Evolutionary conservation across 2,888 invertebrate species (phyloP), one percentile per base, ranked within the genome.

Genomic region (Sclerodermus sp.): DNA sequence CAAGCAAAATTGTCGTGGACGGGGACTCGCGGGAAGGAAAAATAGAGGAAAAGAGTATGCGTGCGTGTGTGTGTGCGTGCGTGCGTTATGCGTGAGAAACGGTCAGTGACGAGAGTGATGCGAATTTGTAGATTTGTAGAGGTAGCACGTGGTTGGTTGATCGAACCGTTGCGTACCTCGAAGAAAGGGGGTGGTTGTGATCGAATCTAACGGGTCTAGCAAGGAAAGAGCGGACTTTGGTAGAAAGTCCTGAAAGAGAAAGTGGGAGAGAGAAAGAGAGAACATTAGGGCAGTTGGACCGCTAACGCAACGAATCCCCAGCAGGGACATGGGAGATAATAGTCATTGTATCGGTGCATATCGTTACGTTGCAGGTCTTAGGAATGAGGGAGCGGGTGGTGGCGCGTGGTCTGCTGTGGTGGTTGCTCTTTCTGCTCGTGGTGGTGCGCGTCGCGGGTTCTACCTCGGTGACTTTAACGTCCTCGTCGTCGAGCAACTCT

Each of bases 321-420:
- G n/a, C n/a, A 23, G 56, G 64, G 62, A 62, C 49, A 64, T 64
- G 64, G 64, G 62, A 64, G 36, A 56, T 53, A n/a, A n/a, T n/a
- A 47, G 42, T 49, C 46, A 43, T 47, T 59, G 49, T 58, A 64
- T 51, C 47, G 44, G 53, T 55, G 57, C 39, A 62, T 54, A 59
- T 56, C 59, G 37, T 64, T 52, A 63, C 43, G 60, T 69, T 66
- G 50, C 65, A 71, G 70, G 68, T 68, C 56, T 61, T 64, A 72
- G 73, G 71, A 65, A 71, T 72, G 76, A 66, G 59, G 68, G 49
- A 56, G 49, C 51, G 62, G 52, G 48, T 55, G 41, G 62, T 54
- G 61, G 58, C 56, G 57, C 54, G 62, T 60, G 62, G 62, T 62
- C 53, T 57, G 57, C 55, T 56, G 55, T 56, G 52, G 64, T 61